Conservation (phyloP, 2,113 vertebrate genomes). For the Macroglossus sobrinus region DNA sequence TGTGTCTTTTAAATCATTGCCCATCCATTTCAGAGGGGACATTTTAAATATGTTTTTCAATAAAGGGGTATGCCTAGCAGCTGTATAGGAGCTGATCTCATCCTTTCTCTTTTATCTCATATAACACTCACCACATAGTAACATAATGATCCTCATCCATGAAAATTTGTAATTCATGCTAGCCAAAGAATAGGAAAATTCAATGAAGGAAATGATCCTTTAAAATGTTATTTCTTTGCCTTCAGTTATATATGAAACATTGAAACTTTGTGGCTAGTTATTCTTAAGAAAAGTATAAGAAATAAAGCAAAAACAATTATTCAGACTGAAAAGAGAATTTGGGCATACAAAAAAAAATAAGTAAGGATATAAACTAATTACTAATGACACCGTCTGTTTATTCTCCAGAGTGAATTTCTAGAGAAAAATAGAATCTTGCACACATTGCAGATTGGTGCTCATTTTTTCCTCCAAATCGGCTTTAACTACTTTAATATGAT, state of each 20-base stretch:
- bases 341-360: background rate
- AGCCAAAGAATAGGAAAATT: constrained; percentile 41
- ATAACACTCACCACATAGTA: constrained; percentile 53
- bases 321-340: background rate
- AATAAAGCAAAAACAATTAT: background rate
- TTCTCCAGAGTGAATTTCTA: background rate
- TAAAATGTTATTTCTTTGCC: background rate
- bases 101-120: constrained; percentile 68
- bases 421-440: background rate
- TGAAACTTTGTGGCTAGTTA: background rate
- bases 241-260: constrained; percentile 5
- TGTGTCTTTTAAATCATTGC: constrained; percentile 70
- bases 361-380: background rate
- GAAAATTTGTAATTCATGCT: constrained; percentile 42
- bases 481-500: constrained; percentile 40
- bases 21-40: constrained; percentile 38
- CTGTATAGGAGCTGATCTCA: constrained; percentile 60
- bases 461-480: background rate
- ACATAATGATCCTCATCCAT: constrained; percentile 37
- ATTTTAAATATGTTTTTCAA: constrained; percentile 69
- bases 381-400: background rate
- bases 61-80: constrained; percentile 65
- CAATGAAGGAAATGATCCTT: constrained; percentile 16
- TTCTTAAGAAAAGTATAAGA: background rate
- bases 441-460: background rate